These are phyloP conservation scores for Apamea anceps DNA, from an alignment of 2,888 invertebrate genomes.

Conservation along the genomic window DNA sequence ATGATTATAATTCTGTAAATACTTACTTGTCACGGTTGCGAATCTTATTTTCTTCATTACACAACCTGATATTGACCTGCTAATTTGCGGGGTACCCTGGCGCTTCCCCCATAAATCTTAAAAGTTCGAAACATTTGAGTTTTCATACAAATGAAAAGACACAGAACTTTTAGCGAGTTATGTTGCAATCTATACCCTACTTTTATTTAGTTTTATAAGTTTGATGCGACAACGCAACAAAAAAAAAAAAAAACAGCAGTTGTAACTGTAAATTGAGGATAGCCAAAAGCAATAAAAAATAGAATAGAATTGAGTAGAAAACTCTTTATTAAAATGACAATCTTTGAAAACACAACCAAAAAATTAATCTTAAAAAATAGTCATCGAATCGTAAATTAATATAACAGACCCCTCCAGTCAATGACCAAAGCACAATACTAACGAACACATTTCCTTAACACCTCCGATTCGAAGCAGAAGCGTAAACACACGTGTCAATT, in stretches of 20 bases:
- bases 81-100: no score
- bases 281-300: neutral
- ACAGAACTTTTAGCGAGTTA: neutral
- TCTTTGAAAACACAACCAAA: neutral
- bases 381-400: conserved; percentile 26
- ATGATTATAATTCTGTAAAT: no score
- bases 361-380: neutral
- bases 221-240: neutral
- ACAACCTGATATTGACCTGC: no score
- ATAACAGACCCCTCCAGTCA: conserved; percentile 11
- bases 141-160: neutral
- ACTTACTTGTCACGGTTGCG: no score
- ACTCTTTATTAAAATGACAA: neutral
- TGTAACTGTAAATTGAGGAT: neutral
- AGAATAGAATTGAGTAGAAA: neutral
- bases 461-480: conserved; percentile 61
- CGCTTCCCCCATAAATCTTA: neutral
- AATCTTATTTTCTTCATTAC: no score
- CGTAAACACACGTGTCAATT: conserved; percentile 65
- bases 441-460: conserved; percentile 57
- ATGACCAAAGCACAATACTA: conserved; percentile 25
- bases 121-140: neutral
- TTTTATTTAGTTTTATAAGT: neutral
- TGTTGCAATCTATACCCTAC: neutral
- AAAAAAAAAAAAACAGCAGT: neutral